A percentile compares a stretch with the other conserved stretches of the same genome.
Conservation (phyloP, 2,113 vertebrate species). For the Vulpes vulpes region DNA sequence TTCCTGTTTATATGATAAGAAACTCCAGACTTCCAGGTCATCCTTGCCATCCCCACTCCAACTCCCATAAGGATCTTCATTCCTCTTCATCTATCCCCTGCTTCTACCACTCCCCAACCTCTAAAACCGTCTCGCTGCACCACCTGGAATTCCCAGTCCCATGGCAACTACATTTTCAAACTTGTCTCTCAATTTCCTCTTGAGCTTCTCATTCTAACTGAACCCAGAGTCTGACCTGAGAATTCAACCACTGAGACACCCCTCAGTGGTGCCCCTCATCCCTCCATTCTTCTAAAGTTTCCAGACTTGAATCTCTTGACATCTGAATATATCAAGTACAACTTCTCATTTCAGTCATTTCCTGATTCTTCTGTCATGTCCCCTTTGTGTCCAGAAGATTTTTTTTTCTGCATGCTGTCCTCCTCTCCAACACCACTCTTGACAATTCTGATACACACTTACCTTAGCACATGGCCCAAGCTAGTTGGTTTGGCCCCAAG, state of each 20-base stretch:
- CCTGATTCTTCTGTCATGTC: neutral
- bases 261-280: too few species aligned
- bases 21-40: neutral
- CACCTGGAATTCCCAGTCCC: neutral
- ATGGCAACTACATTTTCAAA: neutral
- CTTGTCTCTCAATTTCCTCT: neutral
- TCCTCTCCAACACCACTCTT: neutral
- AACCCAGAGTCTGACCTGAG: neutral
- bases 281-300: neutral
- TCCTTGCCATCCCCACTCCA: neutral
- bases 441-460: neutral
- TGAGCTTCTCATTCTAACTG: neutral
- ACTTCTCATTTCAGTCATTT: neutral
- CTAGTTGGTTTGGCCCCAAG: too few species aligned
- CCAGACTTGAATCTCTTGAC: neutral
- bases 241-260: too few species aligned
- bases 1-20: neutral
- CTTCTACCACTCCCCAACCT: neutral
- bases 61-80: neutral
- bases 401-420: neutral
- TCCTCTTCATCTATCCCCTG: neutral
- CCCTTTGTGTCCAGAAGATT: neutral
- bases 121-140: neutral
- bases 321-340: neutral
- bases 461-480: too few species aligned